These are phyloP conservation scores for Temnothorax unifasciatus DNA, from an alignment of 2,888 invertebrate species.

Conservation along the genomic window DNA sequence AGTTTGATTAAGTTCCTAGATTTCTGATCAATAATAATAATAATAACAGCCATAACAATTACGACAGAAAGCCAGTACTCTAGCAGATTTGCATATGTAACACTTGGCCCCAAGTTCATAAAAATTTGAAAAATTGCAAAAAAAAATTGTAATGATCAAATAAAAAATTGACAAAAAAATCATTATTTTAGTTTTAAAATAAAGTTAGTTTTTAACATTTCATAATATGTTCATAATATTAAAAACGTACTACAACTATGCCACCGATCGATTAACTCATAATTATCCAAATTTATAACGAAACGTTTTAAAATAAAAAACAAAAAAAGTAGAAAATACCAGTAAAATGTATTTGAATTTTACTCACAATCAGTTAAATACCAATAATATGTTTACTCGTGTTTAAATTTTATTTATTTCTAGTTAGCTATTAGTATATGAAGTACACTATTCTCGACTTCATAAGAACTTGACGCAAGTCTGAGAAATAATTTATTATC, in stretches of 20 bases:
- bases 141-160: neutral
- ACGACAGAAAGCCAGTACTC: neutral
- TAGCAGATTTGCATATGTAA: neutral
- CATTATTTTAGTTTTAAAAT: neutral
- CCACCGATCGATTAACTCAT: neutral
- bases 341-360: neutral
- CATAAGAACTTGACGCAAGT: neutral
- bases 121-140: neutral
- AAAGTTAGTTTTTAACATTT: neutral
- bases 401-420: neutral
- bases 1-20: neutral
- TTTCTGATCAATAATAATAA: neutral
- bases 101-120: neutral
- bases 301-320: neutral
- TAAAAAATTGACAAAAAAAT: neutral
- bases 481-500: constrained; percentile 30
- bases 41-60: neutral
- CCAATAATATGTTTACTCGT: neutral
- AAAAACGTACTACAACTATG: neutral
- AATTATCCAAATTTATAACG: neutral
- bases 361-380: neutral
- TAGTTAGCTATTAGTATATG: neutral
- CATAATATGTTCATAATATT: neutral
- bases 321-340: neutral
- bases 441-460: neutral